Conservation (phyloP, 2,113 vertebrate species). For the Pycnonotus jocosus region DNA sequence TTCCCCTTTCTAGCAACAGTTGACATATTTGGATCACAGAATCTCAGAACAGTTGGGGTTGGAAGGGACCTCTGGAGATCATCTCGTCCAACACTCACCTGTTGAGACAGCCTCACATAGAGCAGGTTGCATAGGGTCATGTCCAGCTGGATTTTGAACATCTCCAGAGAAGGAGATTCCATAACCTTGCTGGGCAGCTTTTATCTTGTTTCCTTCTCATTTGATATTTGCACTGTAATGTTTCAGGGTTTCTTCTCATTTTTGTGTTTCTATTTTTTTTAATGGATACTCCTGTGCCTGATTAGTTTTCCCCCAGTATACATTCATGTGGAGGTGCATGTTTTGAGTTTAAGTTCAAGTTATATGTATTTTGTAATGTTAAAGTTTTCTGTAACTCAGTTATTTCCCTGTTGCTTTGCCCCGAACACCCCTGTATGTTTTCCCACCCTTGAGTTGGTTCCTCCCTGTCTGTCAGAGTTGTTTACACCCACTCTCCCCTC, state of each 20-base stretch:
- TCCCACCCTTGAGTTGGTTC: no score
- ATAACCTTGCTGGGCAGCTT: rapidly evolving
- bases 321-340: no score
- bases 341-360: no score
- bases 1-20: neutral
- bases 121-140: neutral
- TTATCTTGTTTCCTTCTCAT: neutral
- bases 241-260: neutral
- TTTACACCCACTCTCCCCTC: no score
- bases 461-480: no score
- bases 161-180: neutral
- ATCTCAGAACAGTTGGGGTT: rapidly evolving
- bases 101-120: neutral
- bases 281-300: neutral
- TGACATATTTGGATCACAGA: neutral
- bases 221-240: neutral
- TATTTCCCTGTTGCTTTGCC: no score
- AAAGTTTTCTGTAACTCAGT: no score
- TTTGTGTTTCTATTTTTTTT: neutral
- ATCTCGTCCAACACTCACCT: neutral
- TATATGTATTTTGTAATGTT: no score
- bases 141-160: neutral
- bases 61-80: neutral
- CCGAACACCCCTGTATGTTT: no score
- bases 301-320: neutral